phyloP scores from a whole-genome alignment of 2,888 invertebrate species.

The Rhopalosiphum nymphaeae region DNA sequence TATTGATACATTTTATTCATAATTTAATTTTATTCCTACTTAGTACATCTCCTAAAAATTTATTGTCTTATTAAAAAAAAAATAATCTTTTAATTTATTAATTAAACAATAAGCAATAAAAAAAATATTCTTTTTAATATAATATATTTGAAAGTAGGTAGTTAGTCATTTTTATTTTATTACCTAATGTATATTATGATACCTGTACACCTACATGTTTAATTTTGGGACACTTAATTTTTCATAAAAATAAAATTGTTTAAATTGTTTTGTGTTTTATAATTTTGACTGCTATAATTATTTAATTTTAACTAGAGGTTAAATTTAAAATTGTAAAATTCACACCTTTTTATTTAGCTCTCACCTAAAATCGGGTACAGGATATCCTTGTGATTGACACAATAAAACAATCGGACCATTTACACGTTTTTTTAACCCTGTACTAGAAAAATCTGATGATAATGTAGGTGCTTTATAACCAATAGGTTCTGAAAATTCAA shows the following conservation, averaged over 20 bases:
- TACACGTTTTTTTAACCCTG: slow-evolving; percentile 66
- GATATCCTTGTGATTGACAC: slow-evolving; percentile 72
- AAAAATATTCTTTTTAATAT: not conserved
- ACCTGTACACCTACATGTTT: not conserved
- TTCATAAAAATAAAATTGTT: not conserved
- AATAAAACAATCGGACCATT: slow-evolving; percentile 67
- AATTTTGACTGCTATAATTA: not conserved
- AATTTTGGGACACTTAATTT: not conserved
- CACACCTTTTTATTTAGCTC: not conserved
- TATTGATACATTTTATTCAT: not conserved
- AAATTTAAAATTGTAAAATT: slow-evolving; percentile 20
- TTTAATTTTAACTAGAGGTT: not conserved
- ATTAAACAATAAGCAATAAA: too few relatives aligned
- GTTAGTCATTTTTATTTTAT: not conserved
- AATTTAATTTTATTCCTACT: not conserved
- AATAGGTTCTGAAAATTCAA: slow-evolving; percentile 73
- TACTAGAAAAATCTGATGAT: slow-evolving; percentile 73
- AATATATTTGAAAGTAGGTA: not conserved
- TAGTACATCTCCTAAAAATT: not conserved
- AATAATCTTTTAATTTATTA: too few relatives aligned
- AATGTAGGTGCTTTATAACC: slow-evolving; percentile 79
- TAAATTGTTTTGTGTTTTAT: not conserved
- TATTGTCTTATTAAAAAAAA: not conserved
- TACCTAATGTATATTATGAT: not conserved
- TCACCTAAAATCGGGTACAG: slow-evolving; percentile 77